phyloP scores from a whole-genome alignment of 2,888 invertebrate species.

The Azorinus chamasolen region DNA sequence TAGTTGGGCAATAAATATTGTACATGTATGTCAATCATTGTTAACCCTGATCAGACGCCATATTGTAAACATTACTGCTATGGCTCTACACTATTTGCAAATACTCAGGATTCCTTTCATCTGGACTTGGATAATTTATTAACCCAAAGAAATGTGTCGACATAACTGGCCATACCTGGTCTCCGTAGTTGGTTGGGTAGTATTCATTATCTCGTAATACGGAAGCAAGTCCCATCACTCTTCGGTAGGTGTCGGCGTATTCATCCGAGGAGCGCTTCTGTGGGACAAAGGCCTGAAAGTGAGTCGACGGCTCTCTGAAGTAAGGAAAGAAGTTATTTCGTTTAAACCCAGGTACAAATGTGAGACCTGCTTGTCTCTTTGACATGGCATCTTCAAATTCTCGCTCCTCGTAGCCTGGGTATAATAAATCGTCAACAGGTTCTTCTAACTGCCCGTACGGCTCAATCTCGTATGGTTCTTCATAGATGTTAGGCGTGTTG shows the following conservation, averaged over 20 bases:
- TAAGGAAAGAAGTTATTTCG: conserved; percentile 66
- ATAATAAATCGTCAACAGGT: conserved; percentile 16
- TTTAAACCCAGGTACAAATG: conserved; percentile 64
- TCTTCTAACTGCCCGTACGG: conserved; percentile 13
- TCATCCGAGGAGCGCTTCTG: conserved; percentile 56
- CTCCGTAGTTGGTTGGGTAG: conserved; percentile 11
- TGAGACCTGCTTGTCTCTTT: conserved; percentile 61
- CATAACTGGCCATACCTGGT: no score
- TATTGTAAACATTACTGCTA: no score
- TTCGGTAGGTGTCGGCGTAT: conserved; percentile 61
- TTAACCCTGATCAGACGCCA: no score
- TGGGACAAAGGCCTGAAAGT: conserved; percentile 65
- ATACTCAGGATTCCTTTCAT: no score
- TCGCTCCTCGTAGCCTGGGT: conserved; percentile 9
- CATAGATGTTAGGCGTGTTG: background rate
- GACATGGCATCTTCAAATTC: conserved; percentile 39
- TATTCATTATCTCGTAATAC: conserved; percentile 27
- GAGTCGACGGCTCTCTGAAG: conserved; percentile 65
- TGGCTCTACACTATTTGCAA: no score
- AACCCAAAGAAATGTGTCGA: no score
- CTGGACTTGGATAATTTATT: no score
- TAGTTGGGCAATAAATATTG: no score
- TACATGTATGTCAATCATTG: no score
- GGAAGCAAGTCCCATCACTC: conserved; percentile 66
- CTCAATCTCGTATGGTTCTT: conserved; percentile 22